A percentile compares a stretch with the other conserved stretches of the same genome.
Evolutionary conservation across 2,888 invertebrate species (phyloP).

Genomic region (Drosophila recens): DNA sequence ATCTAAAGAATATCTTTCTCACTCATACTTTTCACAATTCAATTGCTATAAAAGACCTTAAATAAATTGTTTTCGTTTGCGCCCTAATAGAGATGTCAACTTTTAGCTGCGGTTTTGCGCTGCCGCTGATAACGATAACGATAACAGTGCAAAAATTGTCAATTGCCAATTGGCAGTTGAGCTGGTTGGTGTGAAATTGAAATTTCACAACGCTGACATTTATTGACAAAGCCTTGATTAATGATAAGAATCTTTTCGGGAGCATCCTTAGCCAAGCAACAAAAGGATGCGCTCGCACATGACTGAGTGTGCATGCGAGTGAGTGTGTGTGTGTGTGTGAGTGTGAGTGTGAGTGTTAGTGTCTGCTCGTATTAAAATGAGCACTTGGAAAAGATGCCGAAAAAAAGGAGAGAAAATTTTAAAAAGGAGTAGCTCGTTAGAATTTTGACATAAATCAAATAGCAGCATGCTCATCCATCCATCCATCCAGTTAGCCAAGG

Average conservation of each 20-base stretch:
- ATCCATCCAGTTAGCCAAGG: constrained; percentile 41
- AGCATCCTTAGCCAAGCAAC: constrained; percentile 43
- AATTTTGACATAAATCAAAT: constrained; percentile 85
- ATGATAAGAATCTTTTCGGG: constrained; percentile 77
- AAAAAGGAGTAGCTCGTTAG: constrained; percentile 75
- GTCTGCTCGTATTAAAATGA: constrained; percentile 50
- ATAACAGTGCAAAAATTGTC: constrained; percentile 56
- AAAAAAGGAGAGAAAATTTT: constrained; percentile 1
- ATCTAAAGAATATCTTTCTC: neutral
- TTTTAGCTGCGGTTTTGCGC: constrained; percentile 26
- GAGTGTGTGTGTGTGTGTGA: neutral
- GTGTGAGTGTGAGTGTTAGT: constrained; percentile 15
- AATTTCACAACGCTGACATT: constrained; percentile 84
- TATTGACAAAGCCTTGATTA: constrained; percentile 85
- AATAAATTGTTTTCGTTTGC: constrained; percentile 12
- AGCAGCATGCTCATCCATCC: constrained; percentile 78
- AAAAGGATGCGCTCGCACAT: constrained; percentile 61
- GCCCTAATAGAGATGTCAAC: constrained; percentile 68
- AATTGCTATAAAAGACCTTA: neutral
- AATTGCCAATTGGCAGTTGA: constrained; percentile 66
- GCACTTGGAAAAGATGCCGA: constrained; percentile 25
- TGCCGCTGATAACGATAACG: constrained; percentile 58
- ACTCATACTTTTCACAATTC: neutral
- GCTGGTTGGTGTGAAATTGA: constrained; percentile 80
- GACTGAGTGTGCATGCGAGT: constrained; percentile 28